These are phyloP conservation scores for Luperina nickerlii DNA, from an alignment of 2,888 invertebrate genomes.

Conservation along the genomic window DNA sequence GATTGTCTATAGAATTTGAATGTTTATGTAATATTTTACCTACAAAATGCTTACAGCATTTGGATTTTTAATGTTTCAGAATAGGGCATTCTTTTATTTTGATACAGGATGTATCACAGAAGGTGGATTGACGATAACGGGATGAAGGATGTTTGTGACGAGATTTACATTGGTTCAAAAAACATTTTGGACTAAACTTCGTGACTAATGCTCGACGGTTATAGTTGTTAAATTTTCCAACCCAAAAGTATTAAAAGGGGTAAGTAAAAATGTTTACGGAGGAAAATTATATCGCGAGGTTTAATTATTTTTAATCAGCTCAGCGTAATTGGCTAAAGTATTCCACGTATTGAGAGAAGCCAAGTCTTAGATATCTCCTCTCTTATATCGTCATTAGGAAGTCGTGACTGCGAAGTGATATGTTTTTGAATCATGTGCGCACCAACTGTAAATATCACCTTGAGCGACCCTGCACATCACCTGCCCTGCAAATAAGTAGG, in stretches of 20 bases:
- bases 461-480: neutral
- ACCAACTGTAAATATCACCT: neutral
- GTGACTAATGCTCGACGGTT: neutral
- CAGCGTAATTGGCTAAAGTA: neutral
- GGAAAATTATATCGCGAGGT: neutral
- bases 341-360: neutral
- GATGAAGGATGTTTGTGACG: neutral
- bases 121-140: neutral
- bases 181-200: neutral
- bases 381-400: neutral
- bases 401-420: neutral
- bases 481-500: neutral
- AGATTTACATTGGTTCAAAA: neutral
- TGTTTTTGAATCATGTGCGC: neutral
- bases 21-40: constrained; percentile 30
- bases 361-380: neutral
- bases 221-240: neutral
- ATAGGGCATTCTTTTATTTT: neutral
- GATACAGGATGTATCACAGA: neutral
- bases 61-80: neutral
- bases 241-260: neutral
- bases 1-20: constrained; percentile 25
- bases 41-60: neutral
- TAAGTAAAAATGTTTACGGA: neutral
- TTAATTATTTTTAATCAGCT: constrained; percentile 4